Evolutionary conservation across 2,113 vertebrate species (phyloP), one percentile per base, ranked within the genome.

Genomic region (Peromyscus polionotus): DNA sequence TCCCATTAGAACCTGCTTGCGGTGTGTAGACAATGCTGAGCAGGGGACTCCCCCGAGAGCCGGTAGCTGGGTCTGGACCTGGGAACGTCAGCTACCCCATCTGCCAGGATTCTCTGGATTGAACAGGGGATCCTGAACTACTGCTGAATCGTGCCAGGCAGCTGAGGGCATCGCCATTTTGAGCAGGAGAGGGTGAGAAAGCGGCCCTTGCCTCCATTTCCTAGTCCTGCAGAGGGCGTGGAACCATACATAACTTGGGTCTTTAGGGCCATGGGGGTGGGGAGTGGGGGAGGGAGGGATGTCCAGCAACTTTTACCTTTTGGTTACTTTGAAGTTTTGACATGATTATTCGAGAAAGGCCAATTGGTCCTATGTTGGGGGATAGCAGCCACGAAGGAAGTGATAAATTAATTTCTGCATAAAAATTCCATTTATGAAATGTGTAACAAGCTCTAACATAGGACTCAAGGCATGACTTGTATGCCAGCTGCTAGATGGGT

Each of bases 1-100:
- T 97, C 95, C 95, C 12, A 28, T 95, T 90, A 87, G 96, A 97
- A 92, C 87, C 73, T 97, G 90, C 92, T 95, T 70, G 65, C 14
- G 70, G 94, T 96, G 96, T 95, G 79, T 10, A 0, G 88, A 93
- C 80, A 90, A 97, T 65, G 84, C 95, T 63, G 57, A 93, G 95
- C 80, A 68, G n/a, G 7, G 88, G 79, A 10, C 72, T 83, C 48
- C 19, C 80, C 65, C 24, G 17, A 89, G 94, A 51, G 0, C 80
- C 73, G 72, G 16, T 79, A 39, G 0, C 1, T 14, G 80, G 68
- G 75, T 68, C n/a, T 0, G 68, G 70, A n/a, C 54, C 45, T 51
- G 77, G 31, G 63, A 80, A 68, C 16, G 7, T 63, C 14, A 22
- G 72, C 68, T 76, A 45, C 57, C 59, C 45, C 20, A 79, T 36